These are phyloP conservation scores for Enteromius argenteus DNA, from an alignment of 2,797 vertebrate genomes.

Conservation along the genomic window DNA sequence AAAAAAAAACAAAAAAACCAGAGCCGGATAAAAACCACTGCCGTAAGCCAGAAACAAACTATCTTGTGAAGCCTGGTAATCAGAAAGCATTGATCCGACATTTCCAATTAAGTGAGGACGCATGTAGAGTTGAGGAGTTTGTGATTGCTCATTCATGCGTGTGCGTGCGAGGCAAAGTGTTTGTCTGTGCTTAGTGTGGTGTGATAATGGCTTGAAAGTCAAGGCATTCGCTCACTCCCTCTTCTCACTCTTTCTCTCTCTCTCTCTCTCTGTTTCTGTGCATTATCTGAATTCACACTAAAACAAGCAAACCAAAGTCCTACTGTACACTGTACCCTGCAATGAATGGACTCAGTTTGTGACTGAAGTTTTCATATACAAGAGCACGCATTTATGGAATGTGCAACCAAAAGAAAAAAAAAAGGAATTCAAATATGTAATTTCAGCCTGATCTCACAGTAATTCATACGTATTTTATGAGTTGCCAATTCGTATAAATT, in stretches of 20 bases:
- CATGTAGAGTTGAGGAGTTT: slow-evolving; percentile 60
- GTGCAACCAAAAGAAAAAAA: neutral
- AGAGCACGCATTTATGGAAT: neutral
- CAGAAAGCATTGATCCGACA: slow-evolving; percentile 65
- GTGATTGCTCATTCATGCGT: slow-evolving; percentile 56
- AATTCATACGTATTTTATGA: too few species aligned
- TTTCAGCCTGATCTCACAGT: too few species aligned
- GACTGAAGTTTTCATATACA: neutral
- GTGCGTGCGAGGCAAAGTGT: slow-evolving; percentile 53
- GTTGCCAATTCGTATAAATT: too few species aligned
- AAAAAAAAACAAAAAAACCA: neutral
- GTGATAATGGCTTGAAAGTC: slow-evolving; percentile 66
- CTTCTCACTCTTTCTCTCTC: slow-evolving; percentile 18
- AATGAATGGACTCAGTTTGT: neutral
- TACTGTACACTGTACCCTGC: neutral
- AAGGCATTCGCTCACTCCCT: slow-evolving; percentile 45
- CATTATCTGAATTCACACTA: slow-evolving; percentile 22
- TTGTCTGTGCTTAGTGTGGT: slow-evolving; percentile 62
- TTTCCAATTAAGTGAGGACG: slow-evolving; percentile 68
- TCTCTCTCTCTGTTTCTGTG: slow-evolving; percentile 24
- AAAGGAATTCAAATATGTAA: neutral
- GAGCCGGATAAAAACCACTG: slow-evolving; percentile 30
- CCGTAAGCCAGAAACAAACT: slow-evolving; percentile 62
- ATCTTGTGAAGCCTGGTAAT: slow-evolving; percentile 64
- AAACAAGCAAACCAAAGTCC: slow-evolving; percentile 12